Evolutionary conservation across 2,888 invertebrate species (phyloP), one percentile per base, ranked within the genome.

Genomic region (Dynastes grantii): DNA sequence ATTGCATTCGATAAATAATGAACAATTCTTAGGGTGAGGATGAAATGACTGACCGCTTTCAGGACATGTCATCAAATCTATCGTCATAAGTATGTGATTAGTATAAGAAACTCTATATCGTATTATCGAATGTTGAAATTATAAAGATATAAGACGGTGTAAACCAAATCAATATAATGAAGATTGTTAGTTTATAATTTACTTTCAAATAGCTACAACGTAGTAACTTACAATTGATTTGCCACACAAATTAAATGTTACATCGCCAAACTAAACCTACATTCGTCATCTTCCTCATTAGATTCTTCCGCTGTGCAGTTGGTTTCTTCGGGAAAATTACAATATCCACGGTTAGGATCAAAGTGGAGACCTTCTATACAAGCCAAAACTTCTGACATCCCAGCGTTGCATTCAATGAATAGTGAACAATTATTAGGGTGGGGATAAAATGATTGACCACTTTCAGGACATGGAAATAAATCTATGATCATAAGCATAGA

Each of bases 311-410:
- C 76, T 45, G 76, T 76, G 49, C 80, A 80, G 22, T 76, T 76
- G 9, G 78, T 78, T 68, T 76, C 76, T 37, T 76, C 78, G 16
- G 67, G 58, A 68, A 76, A 79, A 61, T 81, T 77, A 70, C 81
- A 81, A 55, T 76, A 58, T 29, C 77, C 73, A 11, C 3, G 16
- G 2, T 37, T 70, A 16, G 73, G 29, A 29, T 78, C 77, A 63
- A 78, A 81, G 37, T 78, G 68, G 5, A 79, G 68, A 32, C 67
- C 61, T 16, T 73, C 53, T 6, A 76, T 76, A 27, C 81, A 81
- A 55, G 71, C 64, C 37, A 76, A 45, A 1, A 79, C 70, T 16
- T n/a, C 11, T 8, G 70, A 64, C 37, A 32, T 29, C 6, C 76
- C 80, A 67, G 71, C 6, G 45, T 77, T 67, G 13, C 77, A 77